Conservation (phyloP, 2,113 vertebrate genomes). For the Crotalus viridis region DNA sequence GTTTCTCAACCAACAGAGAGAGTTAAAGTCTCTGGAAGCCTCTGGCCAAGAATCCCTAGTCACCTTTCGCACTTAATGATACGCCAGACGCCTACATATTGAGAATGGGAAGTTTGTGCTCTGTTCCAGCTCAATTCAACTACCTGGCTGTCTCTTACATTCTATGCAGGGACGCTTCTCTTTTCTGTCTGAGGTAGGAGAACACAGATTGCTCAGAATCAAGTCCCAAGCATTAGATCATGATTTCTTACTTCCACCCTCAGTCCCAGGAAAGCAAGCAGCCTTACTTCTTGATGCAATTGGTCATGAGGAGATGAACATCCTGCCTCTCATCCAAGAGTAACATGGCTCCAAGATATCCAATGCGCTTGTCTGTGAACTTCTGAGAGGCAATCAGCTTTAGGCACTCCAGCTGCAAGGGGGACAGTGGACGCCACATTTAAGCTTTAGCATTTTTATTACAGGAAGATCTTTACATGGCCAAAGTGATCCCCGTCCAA, state of each 20-base stretch:
- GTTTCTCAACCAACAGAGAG: background rate
- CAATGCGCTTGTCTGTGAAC: slow-evolving; percentile 99
- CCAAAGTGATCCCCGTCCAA: background rate
- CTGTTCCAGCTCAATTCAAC: background rate
- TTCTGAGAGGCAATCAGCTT: slow-evolving; percentile 99
- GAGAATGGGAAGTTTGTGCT: background rate
- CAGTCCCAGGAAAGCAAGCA: slow-evolving; percentile 13
- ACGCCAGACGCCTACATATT: background rate
- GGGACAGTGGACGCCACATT: background rate
- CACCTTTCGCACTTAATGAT: background rate
- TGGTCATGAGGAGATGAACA: slow-evolving; percentile 99
- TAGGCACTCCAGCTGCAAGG: slow-evolving; percentile 94
- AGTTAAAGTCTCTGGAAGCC: background rate
- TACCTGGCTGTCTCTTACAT: background rate
- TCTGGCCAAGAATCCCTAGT: background rate
- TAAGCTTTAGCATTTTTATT: background rate
- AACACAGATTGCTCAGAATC: background rate
- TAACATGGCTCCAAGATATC: slow-evolving; percentile 98
- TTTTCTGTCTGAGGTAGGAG: background rate
- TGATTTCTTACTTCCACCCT: background rate
- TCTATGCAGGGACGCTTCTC: background rate
- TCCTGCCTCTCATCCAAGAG: slow-evolving; percentile 97
- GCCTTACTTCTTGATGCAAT: slow-evolving; percentile 97
- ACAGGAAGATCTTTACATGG: background rate
- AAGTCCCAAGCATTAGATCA: background rate